phyloP scores from a whole-genome alignment of 1,140 invertebrate species.

The Lepidurus packardi region DNA sequence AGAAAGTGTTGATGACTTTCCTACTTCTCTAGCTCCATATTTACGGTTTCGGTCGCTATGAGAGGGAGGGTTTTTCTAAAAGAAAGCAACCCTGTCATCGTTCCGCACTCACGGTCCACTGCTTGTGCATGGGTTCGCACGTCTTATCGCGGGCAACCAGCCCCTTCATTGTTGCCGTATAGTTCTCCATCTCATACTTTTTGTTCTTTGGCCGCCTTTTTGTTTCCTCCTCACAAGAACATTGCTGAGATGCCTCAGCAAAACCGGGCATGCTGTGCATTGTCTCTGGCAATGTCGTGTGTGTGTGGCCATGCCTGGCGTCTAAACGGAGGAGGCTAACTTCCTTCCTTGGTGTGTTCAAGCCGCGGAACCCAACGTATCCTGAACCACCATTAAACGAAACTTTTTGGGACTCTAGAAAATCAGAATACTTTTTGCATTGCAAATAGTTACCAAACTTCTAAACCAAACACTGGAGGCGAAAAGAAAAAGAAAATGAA shows the following conservation, averaged over 20 bases:
- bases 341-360: slow-evolving; percentile 5
- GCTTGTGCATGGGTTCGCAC: slow-evolving; percentile 20
- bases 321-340: background rate
- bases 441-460: too few species aligned
- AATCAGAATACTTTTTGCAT: too few species aligned
- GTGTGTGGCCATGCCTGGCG: background rate
- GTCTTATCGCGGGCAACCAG: slow-evolving; percentile 20
- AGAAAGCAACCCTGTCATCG: slow-evolving; percentile 10
- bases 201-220: background rate
- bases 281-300: background rate
- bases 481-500: too few species aligned
- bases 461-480: too few species aligned
- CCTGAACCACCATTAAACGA: background rate
- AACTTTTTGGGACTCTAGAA: too few species aligned
- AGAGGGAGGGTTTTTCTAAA: background rate
- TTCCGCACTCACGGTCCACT: slow-evolving; percentile 20
- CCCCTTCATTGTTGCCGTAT: slow-evolving; percentile 18
- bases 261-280: background rate
- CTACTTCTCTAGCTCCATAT: background rate
- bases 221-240: background rate
- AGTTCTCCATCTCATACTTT: slow-evolving; percentile 11
- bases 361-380: background rate
- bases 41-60: background rate
- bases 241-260: background rate
- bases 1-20: slow-evolving; percentile 10